Evolutionary conservation across 2,888 invertebrate species (phyloP), one percentile per base, ranked within the genome.

Genomic region (Diarsia mendica): DNA sequence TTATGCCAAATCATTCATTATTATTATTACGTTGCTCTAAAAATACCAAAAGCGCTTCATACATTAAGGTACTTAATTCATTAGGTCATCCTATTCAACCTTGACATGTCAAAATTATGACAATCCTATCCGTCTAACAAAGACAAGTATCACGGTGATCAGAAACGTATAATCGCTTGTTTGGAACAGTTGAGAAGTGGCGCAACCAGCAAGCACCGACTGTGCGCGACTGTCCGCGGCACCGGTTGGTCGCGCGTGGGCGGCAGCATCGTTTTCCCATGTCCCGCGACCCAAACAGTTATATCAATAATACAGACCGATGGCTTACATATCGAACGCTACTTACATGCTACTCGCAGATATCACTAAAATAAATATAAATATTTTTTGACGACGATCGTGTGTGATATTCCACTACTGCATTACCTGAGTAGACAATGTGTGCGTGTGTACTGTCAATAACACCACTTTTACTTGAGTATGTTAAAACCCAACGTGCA

Each of bases 281-380:
- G 92, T 91, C 91, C 92, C 94, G 90, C 91, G 91, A 90, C 91
- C 90, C 91, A 89, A 91, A 95, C 95, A 95, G 95, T 95, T 95
- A 95, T 95, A 93, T 91, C 94, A 95, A 95, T 93, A 95, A 91
- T 85, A 87, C 87, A 80, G 89, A 88, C 80, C 89, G 89, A 89
- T 90, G 90, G 89, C 91, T 89, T 80, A 87, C 84, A 86, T 88
- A 85, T 87, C 77, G 82, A 82, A 84, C 74, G 85, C 87, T 85
- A 88, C 89, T 85, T 80, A 82, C 85, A 85, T 82, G 79, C 85
- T 82, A 87, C 84, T 85, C 84, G 83, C 82, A 89, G 84, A 85
- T 84, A 88, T 84, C 85, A 87, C 87, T 84, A 85, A 86, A 88
- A 85, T 88, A 83, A 87, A 88, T 86, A 86, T 84, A 79, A 79